Evolutionary conservation across 1,140 invertebrate genomes (phyloP).

Genomic region (Saccostrea glomerata): DNA sequence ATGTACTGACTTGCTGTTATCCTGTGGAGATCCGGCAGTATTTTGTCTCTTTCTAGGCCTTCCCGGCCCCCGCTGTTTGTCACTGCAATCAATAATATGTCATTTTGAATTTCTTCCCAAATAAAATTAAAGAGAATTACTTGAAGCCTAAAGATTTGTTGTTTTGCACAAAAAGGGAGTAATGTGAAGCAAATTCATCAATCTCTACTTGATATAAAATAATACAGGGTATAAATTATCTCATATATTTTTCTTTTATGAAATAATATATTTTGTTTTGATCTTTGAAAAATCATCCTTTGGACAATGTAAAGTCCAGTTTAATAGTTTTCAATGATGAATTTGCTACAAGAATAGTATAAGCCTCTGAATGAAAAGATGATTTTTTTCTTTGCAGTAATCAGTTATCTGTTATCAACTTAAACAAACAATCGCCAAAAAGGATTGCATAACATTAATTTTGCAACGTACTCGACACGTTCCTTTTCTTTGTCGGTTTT

Average conservation of each 20-base stretch:
- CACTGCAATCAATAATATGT: constrained; percentile 19
- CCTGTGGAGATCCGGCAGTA: not conserved
- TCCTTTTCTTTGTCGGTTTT: constrained; percentile 70
- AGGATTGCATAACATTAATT: not conserved
- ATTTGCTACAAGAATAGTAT: too few species aligned
- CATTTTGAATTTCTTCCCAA: not conserved
- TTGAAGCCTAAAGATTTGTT: not conserved
- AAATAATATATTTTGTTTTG: not conserved
- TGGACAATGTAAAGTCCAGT: too few species aligned
- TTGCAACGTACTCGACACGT: not conserved
- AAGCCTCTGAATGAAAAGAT: not conserved
- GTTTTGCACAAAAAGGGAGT: not conserved
- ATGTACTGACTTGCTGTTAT: not conserved
- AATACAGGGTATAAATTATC: not conserved
- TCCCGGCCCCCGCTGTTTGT: not conserved
- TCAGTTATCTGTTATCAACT: not conserved
- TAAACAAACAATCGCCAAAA: not conserved
- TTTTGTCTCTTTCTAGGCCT: constrained; percentile 14
- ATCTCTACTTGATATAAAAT: too few species aligned
- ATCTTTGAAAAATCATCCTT: too few species aligned
- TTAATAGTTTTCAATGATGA: too few species aligned
- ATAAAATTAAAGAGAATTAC: not conserved
- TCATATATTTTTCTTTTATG: not conserved
- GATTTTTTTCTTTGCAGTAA: not conserved
- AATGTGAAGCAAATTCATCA: too few species aligned